phyloP scores from a whole-genome alignment of 2,797 vertebrate genomes.

The Esox masquinongy region DNA sequence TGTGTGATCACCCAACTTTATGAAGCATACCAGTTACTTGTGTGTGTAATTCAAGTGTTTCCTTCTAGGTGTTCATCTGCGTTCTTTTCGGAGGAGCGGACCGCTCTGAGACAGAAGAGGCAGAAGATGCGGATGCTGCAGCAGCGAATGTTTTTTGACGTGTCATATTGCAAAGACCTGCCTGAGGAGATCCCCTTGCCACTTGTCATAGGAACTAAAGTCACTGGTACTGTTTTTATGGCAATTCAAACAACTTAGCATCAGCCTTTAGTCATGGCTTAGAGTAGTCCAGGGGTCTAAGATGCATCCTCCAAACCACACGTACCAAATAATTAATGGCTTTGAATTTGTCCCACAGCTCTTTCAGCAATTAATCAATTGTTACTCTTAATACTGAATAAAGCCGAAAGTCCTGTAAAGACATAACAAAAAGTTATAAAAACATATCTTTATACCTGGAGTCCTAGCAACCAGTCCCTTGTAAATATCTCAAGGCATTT shows the following conservation, averaged over 20 bases:
- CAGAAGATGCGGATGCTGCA: constrained; percentile 96
- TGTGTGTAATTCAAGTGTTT: neutral
- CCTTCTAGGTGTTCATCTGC: constrained; percentile 92
- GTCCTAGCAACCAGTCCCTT: neutral
- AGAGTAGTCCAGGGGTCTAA: too few relatives aligned
- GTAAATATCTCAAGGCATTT: neutral
- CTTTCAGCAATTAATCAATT: too few relatives aligned
- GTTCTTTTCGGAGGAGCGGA: constrained; percentile 95
- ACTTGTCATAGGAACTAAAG: constrained; percentile 98
- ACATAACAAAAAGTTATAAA: too few relatives aligned
- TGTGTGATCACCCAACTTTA: too few relatives aligned
- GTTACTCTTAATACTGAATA: too few relatives aligned
- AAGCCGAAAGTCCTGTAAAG: too few relatives aligned
- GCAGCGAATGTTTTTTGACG: constrained; percentile 92
- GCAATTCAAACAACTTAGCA: neutral
- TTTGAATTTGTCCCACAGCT: too few relatives aligned
- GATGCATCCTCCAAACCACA: too few relatives aligned
- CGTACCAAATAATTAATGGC: too few relatives aligned
- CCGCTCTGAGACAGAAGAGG: constrained; percentile 91
- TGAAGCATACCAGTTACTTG: too few relatives aligned
- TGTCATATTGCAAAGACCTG: constrained; percentile 96
- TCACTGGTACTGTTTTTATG: constrained; percentile 71
- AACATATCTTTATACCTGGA: neutral
- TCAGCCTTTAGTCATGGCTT: neutral
- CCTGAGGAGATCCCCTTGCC: constrained; percentile 97